phyloP scores from a whole-genome alignment of 2,888 invertebrate species.

The Elysia crispata region DNA sequence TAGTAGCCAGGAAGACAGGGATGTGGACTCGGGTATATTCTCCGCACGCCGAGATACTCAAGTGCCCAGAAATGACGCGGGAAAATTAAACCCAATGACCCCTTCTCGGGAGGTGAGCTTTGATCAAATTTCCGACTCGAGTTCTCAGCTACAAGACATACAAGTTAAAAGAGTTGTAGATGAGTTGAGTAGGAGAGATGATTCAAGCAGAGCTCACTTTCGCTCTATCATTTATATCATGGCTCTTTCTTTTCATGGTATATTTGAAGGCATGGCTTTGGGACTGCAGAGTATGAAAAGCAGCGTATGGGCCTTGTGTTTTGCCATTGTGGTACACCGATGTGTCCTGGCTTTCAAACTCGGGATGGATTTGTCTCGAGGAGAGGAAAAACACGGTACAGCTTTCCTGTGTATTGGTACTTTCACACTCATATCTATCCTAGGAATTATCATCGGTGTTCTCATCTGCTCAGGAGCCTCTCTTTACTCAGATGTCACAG shows the following conservation, averaged over 20 bases:
- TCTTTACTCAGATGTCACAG: conserved; percentile 67
- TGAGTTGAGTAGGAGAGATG: conserved; percentile 64
- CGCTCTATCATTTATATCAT: conserved; percentile 67
- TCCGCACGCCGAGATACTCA: conserved; percentile 12
- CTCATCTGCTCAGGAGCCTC: conserved; percentile 69
- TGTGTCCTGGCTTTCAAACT: conserved; percentile 70
- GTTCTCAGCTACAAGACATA: conserved; percentile 54
- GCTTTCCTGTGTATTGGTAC: conserved; percentile 67
- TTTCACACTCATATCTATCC: conserved; percentile 67
- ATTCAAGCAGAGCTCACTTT: conserved; percentile 63
- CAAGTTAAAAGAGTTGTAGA: conserved; percentile 68
- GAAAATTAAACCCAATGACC: not conserved
- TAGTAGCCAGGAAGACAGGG: conserved; percentile 2
- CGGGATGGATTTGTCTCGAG: conserved; percentile 66
- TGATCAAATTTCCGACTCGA: conserved; percentile 42
- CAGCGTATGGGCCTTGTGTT: conserved; percentile 69
- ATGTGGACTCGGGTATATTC: conserved; percentile 11
- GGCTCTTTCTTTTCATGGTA: conserved; percentile 70
- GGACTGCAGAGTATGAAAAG: conserved; percentile 66
- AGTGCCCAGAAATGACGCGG: not conserved
- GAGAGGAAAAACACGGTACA: conserved; percentile 66
- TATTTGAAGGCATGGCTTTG: conserved; percentile 71
- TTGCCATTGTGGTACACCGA: conserved; percentile 67
- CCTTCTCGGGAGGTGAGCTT: conserved; percentile 41
- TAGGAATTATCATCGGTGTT: conserved; percentile 68